phyloP scores from a whole-genome alignment of 2,113 vertebrate species.

The Numenius arquata region DNA sequence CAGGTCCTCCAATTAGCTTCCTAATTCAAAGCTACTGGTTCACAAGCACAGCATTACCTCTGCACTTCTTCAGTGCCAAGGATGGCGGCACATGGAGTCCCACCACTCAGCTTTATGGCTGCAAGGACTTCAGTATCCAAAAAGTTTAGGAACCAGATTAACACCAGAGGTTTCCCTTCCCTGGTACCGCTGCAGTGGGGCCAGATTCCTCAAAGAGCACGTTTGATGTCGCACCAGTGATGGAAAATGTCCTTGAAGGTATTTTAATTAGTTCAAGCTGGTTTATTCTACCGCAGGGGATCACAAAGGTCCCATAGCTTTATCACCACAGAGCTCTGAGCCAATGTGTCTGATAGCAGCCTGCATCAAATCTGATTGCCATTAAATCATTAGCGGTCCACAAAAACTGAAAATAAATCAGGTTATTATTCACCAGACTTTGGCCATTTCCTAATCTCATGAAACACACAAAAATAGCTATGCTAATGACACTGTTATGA shows the following conservation, averaged over 20 bases:
- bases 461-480: neutral
- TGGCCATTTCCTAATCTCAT: constrained; percentile 2
- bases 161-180: neutral
- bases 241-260: neutral
- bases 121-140: neutral
- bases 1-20: too few relatives aligned
- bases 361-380: neutral
- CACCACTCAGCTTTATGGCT: neutral
- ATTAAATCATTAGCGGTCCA: neutral
- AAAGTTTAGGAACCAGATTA: neutral
- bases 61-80: accelerated
- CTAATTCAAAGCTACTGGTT: neutral
- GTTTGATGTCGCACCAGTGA: neutral
- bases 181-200: accelerated
- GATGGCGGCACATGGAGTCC: neutral
- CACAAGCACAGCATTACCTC: neutral
- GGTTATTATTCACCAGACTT: neutral
- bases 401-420: neutral
- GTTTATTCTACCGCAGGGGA: neutral
- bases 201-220: neutral
- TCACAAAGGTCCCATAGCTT: neutral
- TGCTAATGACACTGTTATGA: constrained; percentile 37
- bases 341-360: neutral
- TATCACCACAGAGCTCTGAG: neutral
- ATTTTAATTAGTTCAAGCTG: constrained; percentile 1